Percentiles rank a stretch among this genome's conserved stretches.
Conservation (phyloP, 2,113 vertebrate genomes). For the Pagrus major region DNA sequence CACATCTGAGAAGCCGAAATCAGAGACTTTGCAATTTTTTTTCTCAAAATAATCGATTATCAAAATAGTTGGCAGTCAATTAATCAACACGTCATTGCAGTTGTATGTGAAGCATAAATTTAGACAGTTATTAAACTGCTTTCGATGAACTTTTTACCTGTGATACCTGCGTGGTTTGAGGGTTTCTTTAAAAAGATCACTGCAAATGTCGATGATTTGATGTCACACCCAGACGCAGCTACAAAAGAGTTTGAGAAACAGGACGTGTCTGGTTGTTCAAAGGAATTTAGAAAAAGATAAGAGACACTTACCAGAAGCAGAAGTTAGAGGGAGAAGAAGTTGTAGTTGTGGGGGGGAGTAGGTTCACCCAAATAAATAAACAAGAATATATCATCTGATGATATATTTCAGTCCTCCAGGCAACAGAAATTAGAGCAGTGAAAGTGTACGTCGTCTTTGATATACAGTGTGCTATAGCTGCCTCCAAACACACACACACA, state of each 20-base stretch:
- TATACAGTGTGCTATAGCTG: neutral
- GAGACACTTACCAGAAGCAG: neutral
- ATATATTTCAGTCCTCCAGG: conserved; percentile 1
- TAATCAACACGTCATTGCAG: too few species aligned
- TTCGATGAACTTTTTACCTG: neutral
- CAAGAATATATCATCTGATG: neutral
- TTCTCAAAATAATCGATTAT: too few species aligned
- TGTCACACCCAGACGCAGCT: neutral
- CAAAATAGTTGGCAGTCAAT: too few species aligned
- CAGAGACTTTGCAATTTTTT: too few species aligned
- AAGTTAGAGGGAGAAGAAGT: neutral
- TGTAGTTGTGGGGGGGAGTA: neutral
- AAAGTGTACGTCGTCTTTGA: neutral
- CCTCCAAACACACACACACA: neutral
- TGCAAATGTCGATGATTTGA: neutral
- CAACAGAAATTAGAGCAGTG: conserved; percentile 5
- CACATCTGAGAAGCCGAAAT: too few species aligned
- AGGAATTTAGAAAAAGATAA: neutral
- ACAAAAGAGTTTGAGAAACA: neutral
- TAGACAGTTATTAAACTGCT: too few species aligned
- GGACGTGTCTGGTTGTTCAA: neutral
- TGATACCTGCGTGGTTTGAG: neutral
- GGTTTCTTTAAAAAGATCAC: neutral
- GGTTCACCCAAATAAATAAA: neutral
- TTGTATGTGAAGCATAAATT: too few species aligned